Base-by-base conservation (phyloP, 2,888 invertebrate species). In the Rotaria sp. region DNA sequence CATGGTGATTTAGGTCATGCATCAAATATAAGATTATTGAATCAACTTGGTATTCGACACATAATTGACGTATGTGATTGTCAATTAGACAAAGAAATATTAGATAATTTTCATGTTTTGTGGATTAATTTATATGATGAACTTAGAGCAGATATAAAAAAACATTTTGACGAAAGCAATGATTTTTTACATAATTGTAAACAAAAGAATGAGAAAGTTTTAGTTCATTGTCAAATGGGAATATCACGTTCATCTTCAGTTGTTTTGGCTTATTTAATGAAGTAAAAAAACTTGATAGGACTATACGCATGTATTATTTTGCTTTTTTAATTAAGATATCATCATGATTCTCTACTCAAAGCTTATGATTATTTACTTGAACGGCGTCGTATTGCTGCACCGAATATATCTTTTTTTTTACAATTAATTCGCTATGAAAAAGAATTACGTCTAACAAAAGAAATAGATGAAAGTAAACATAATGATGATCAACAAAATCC, bases 181-280 rank as follows among this genome's bases (percentile, higher is more conserved):
- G 1, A 80, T n/a, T 80, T 80, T 80, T 45, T 80, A n/a, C 15
- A 80, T 45, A n/a, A 24, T 3, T 45, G 80, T 45, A 80, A 80
- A 80, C 26, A 80, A n/a, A 80, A 80, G 8, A 80, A 80, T 10
- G 80, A 80, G 45, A 80, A 80, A 80, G 80, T 80, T 41, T 45
- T 80, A 45, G 80, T 80, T 26, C 45, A 80, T n/a, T 80, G 80
- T 80, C 80, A 80, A 45, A 80, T 80, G 80, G 80, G 80, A 26
- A 45, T 80, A 45, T 80, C 80, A 11, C 80, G 80, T 26, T 80
- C 80, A 13, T 80, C 45, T 1, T 41, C 80, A 5, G 4, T 45
- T 45, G 45, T 80, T 45, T 11, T 80, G 10, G 80, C 80, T 45
- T 80, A 80, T 45, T 80, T 80, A 45, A 80, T 80, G 80, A 80